Evolutionary conservation across 1,140 invertebrate genomes (phyloP).

Genomic region (Lepidotrigona ventralis): DNA sequence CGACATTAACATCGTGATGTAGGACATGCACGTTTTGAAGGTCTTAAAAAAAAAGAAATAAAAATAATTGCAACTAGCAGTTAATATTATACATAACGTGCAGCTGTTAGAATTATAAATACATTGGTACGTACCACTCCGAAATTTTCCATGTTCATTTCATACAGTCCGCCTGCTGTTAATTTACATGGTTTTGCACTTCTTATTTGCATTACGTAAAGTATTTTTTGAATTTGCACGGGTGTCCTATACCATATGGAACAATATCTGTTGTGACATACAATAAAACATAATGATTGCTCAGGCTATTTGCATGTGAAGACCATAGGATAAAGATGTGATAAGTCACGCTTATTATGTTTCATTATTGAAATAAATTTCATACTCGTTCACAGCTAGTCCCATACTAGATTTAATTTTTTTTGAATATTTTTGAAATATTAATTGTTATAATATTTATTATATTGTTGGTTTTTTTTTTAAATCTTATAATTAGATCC

Average conservation of each 20-base stretch:
- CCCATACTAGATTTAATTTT: background rate
- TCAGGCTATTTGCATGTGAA: background rate
- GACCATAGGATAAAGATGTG: background rate
- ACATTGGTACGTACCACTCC: background rate
- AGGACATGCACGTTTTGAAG: slow-evolving; percentile 21
- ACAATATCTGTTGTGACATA: background rate
- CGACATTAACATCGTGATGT: slow-evolving; percentile 18
- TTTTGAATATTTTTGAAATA: too few relatives aligned
- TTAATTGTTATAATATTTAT: background rate
- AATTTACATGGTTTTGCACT: background rate
- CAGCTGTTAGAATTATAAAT: background rate
- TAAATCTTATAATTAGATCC: too few relatives aligned
- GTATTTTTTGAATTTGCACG: background rate
- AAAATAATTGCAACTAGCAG: background rate
- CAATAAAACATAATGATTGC: background rate
- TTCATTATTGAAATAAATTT: background rate
- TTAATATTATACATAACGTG: background rate
- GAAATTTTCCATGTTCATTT: slow-evolving; percentile 25
- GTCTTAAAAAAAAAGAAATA: slow-evolving; percentile 4
- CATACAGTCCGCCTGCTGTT: slow-evolving; percentile 7
- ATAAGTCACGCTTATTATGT: background rate
- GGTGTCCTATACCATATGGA: background rate
- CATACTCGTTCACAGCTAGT: background rate
- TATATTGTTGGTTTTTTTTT: background rate
- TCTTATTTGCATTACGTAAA: slow-evolving; percentile 12